Conservation (phyloP, 2,113 vertebrate species). For the Mus spicilegus region DNA sequence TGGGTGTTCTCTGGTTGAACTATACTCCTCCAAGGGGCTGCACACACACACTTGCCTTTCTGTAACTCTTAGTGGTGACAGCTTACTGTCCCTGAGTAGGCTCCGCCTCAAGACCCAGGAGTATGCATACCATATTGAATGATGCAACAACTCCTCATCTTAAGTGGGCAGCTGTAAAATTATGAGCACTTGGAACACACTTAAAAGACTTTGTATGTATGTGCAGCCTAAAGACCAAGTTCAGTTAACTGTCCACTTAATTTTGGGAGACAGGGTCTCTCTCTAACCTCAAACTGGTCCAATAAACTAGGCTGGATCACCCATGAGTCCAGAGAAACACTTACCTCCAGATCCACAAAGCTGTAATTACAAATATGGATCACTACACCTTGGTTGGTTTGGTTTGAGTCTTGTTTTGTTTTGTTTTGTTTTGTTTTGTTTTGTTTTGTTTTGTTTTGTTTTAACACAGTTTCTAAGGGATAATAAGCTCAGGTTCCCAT, state of each 20-base stretch:
- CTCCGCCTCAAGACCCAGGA: background rate
- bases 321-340: too few species aligned
- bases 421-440: background rate
- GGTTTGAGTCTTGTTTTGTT: background rate
- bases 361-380: background rate
- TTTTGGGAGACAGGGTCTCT: background rate
- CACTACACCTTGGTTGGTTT: background rate
- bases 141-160: background rate
- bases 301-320: background rate
- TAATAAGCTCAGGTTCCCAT: background rate
- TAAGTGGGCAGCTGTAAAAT: background rate
- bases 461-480: background rate
- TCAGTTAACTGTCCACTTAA: background rate
- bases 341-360: background rate
- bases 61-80: background rate
- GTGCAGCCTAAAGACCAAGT: background rate
- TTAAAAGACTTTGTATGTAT: background rate
- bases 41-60: background rate
- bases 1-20: background rate
- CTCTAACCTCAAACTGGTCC: background rate
- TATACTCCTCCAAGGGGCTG: background rate
- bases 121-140: background rate
- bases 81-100: background rate
- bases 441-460: background rate
- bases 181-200: background rate